These are phyloP conservation scores for Panagrolaimus sp. DNA, from an alignment of 1,140 invertebrate species.

Conservation along the genomic window DNA sequence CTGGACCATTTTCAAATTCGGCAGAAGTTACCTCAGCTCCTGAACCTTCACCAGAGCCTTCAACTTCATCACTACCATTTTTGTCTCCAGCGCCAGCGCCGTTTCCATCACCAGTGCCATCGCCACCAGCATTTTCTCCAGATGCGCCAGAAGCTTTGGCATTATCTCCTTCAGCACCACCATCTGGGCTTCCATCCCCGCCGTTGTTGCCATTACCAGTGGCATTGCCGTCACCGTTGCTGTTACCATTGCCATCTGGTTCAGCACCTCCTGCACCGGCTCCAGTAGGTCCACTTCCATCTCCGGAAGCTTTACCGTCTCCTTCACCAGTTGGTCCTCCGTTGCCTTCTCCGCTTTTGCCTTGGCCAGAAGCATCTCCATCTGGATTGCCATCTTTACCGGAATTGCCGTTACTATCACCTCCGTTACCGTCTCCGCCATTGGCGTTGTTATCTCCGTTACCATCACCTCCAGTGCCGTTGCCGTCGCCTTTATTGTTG, in stretches of 20 bases:
- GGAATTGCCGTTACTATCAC: not conserved
- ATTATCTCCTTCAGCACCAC: not conserved
- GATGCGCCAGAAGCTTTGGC: not conserved
- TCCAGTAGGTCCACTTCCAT: conserved; percentile 4
- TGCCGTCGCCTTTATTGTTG: conserved; percentile 16
- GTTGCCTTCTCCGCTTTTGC: not conserved
- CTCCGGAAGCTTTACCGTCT: conserved; percentile 13
- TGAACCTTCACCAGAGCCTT: not conserved
- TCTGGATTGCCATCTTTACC: conserved; percentile 5
- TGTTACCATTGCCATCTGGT: not conserved
- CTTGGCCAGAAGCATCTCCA: conserved; percentile 8
- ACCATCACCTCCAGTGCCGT: not conserved
- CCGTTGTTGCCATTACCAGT: conserved; percentile 18
- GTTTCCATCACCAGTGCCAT: not conserved
- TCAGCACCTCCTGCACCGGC: not conserved
- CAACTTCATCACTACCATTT: not conserved
- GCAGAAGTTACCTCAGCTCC: conserved; percentile 11
- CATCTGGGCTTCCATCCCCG: not conserved
- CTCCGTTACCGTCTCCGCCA: conserved; percentile 23
- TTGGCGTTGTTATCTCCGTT: not conserved
- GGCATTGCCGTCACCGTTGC: conserved; percentile 1
- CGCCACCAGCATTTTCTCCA: not conserved
- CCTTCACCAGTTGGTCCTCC: not conserved
- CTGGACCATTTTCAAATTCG: conserved; percentile 17
- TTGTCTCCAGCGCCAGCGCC: not conserved